Evolutionary conservation across 2,888 invertebrate species (phyloP).

Genomic region (Andricus quercusramuli): DNA sequence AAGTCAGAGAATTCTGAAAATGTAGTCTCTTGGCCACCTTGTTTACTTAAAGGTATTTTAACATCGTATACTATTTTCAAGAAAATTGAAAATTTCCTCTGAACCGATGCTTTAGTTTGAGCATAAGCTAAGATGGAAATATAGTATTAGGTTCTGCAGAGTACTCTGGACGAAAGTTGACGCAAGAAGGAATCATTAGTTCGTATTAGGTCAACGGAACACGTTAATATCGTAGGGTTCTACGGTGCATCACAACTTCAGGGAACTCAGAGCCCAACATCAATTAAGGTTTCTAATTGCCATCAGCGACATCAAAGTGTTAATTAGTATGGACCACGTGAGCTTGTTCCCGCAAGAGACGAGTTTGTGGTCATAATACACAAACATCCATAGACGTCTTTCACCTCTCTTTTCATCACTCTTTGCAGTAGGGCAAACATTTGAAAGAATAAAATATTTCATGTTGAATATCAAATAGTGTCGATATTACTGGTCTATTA

Average conservation of each 20-base stretch:
- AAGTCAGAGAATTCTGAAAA: no score
- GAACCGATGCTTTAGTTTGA: not conserved
- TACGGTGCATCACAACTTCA: constrained; percentile 27
- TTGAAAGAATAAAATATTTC: no score
- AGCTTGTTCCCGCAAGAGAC: not conserved
- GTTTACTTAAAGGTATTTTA: no score
- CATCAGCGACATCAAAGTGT: constrained; percentile 37
- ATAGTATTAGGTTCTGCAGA: not conserved
- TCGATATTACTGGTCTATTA: no score
- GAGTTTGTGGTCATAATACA: not conserved
- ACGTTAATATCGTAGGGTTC: constrained; percentile 6
- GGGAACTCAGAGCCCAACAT: constrained; percentile 34
- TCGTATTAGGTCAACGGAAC: constrained; percentile 24
- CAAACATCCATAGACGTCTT: not conserved
- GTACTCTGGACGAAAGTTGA: not conserved
- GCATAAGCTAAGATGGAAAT: not conserved
- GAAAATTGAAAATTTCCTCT: no score
- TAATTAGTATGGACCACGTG: constrained; percentile 26
- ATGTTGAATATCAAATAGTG: no score
- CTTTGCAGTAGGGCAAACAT: not conserved
- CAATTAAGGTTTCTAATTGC: constrained; percentile 39
- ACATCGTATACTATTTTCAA: no score
- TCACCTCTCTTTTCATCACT: not conserved
- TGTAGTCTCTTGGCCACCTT: no score
- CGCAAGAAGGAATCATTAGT: constrained; percentile 18